Base-by-base conservation (phyloP, 2,797 vertebrate species). In the Anolis apletophallus region DNA sequence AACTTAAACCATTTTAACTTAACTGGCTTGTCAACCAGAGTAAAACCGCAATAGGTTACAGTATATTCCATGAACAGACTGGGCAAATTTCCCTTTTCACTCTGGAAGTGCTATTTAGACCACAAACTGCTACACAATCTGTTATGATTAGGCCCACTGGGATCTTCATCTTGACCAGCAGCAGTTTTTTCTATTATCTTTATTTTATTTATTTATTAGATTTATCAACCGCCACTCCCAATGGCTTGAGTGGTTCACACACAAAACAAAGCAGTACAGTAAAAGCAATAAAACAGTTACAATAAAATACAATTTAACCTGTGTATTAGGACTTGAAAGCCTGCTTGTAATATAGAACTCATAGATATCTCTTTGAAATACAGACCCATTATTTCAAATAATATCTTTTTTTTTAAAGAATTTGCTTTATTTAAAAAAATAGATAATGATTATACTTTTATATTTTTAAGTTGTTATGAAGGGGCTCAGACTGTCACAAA, bases 401-500 rank as follows among this genome's bases (percentile, higher is more conserved):
- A 79, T 87, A 54, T 71, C n/a, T 83, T 72, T 72, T 69, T 81
- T 21, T 23, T 19, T 84, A 50, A n/a, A 19, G 26, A 74, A 9
- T 83, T 77, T 36, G 54, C 11, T n/a, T n/a, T n/a, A n/a, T n/a
- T n/a, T n/a, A n/a, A n/a, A n/a, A n/a, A n/a, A n/a, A 40, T 40
- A 40, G 40, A 40, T 40, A 40, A 40, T 40, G 40, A 40, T 40
- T 40, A 40, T 40, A 40, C 40, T 40, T 19, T 68, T 84, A 52
- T 57, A 40, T 4, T 83, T 34, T 14, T 32, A 36, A 90, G 40
- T 64, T 84, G 40, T 9, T 84, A n/a, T 85, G 75, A 81, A 87
- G 83, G 46, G 32, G 6, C 80, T 71, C 83, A 80, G 75, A 79
- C 80, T 74, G 2, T 78, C 52, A 64, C 1, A 50, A 13, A 83